Base-by-base conservation (phyloP, 2,888 invertebrate genomes). In the Drosophila glabriapex region DNA sequence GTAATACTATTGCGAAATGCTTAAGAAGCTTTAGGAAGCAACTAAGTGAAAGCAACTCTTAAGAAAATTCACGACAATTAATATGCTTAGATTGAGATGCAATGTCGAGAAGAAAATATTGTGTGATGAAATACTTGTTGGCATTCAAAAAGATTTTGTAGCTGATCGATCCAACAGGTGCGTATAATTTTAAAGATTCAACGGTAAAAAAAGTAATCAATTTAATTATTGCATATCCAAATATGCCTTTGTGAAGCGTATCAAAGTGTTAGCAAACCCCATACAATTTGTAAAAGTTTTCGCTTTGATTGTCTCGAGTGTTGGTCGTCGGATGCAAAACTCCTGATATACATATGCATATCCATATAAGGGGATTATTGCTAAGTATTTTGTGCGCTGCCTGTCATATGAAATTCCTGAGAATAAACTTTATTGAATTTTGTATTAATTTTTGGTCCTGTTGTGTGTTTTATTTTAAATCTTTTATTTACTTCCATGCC, bases 341-440 rank as follows among this genome's bases (percentile, higher is more conserved):
- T 68, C 79, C 70, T 80, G 68, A 70, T 61, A 31, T 73, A n/a
- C 3, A 22, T 28, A 14, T 37, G 10, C 46, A 25, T 37, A 41
- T 35, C 3, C 41, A 14, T 53, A 25, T 61, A 67, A 50, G 56
- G 61, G 73, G 78, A 69, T 78, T 79, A 73, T 78, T 73, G 73
- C 73, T 52, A 63, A 79, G 66, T 67, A 74, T 33, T 76, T 71
- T 60, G 37, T 62, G 68, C 68, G 43, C 60, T 68, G 58, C 52
- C 72, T 73, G 80, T 76, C 80, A 73, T 78, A 87, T 85, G 88
- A 87, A 85, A 89, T 89, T 85, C 85, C 69, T 52, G 35, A 72
- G 68, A 76, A 70, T 53, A 72, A 87, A 85, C 68, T 89, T 85
- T 89, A 85, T 85, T 85, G 85, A 89, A 85, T 87, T 89, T 89